These are phyloP conservation scores for Byasa hedistus DNA, from an alignment of 2,888 invertebrate genomes.

Conservation along the genomic window DNA sequence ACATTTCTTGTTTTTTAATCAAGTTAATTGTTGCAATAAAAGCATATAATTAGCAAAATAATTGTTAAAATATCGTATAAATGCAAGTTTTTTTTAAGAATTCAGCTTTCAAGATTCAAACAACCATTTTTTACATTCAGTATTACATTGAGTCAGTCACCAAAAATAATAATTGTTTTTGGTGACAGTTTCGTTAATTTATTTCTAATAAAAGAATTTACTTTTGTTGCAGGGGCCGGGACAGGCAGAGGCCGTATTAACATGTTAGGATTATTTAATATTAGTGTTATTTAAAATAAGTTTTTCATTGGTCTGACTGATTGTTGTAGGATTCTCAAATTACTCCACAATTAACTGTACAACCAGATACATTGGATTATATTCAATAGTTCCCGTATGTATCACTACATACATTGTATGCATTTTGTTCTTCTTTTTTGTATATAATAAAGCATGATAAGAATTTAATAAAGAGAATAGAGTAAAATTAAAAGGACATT, in stretches of 20 bases:
- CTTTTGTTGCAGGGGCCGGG: conserved; percentile 42
- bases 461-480: too few species aligned
- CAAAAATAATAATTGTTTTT: too few species aligned
- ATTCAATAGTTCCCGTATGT: not conserved
- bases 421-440: not conserved
- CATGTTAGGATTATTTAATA: conserved; percentile 18
- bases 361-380: not conserved
- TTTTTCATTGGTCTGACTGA: conserved; percentile 35
- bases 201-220: conserved; percentile 30
- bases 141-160: too few species aligned
- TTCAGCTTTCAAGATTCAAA: too few species aligned
- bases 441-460: not conserved
- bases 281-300: conserved; percentile 25
- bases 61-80: too few species aligned
- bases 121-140: too few species aligned
- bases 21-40: too few species aligned
- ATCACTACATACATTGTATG: not conserved
- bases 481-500: too few species aligned
- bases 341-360: conserved; percentile 14
- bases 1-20: not conserved
- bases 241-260: conserved; percentile 43
- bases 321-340: conserved; percentile 25
- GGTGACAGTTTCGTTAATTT: not conserved
- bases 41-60: too few species aligned
- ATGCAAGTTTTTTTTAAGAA: too few species aligned